Evolutionary conservation across 1,140 invertebrate genomes (phyloP).

Genomic region (Chelonus insularis): DNA sequence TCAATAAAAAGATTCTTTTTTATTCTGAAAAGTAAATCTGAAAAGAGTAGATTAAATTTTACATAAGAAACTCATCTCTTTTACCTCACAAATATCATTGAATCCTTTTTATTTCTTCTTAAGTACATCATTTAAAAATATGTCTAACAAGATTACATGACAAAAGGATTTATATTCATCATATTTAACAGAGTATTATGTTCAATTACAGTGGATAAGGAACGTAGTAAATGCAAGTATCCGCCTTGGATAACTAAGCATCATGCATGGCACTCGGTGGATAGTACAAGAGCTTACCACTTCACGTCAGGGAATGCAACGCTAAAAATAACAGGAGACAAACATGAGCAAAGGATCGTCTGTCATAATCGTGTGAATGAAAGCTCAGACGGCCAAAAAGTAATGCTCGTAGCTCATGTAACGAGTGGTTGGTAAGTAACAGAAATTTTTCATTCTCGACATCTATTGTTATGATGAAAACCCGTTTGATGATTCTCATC

Average conservation of each 20-base stretch:
- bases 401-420: constrained; percentile 59
- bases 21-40: no score
- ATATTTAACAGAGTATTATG: constrained; percentile 9
- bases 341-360: constrained; percentile 56
- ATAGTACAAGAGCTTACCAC: constrained; percentile 61
- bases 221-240: constrained; percentile 61
- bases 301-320: constrained; percentile 63
- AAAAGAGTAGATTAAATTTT: no score
- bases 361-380: constrained; percentile 56
- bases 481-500: constrained; percentile 12
- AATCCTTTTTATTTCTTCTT: no score
- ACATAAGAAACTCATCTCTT: no score
- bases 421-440: constrained; percentile 62
- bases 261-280: constrained; percentile 65
- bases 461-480: constrained; percentile 2
- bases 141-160: no score
- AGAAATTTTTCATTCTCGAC: constrained; percentile 22
- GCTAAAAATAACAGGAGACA: constrained; percentile 47
- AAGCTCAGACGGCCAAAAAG: constrained; percentile 43
- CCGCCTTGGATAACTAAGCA: constrained; percentile 63
- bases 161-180: no score
- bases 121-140: no score
- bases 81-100: no score
- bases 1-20: no score
- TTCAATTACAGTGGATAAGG: constrained; percentile 50